phyloP scores from a whole-genome alignment of 2,888 invertebrate species.

The Troilus luridus region DNA sequence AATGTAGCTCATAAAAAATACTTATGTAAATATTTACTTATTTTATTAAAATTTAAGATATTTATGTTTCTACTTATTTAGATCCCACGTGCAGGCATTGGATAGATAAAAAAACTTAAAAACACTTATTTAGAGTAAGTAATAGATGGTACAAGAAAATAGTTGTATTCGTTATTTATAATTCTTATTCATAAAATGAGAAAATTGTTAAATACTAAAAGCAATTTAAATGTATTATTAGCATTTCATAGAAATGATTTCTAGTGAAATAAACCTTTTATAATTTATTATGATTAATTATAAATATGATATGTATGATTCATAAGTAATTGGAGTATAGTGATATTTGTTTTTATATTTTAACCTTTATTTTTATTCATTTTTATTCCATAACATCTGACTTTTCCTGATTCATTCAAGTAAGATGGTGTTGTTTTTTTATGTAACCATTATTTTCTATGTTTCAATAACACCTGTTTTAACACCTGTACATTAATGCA shows the following conservation, averaged over 20 bases:
- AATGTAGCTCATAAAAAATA: not conserved
- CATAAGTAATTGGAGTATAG: not conserved
- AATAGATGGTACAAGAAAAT: not conserved
- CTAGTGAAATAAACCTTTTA: not conserved
- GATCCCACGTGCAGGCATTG: too few species aligned
- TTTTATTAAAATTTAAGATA: not conserved
- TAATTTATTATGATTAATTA: not conserved
- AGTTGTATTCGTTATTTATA: not conserved
- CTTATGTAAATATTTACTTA: not conserved
- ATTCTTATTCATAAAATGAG: not conserved
- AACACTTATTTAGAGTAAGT: not conserved
- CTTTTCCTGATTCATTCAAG: too few species aligned
- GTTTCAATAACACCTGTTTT: too few species aligned
- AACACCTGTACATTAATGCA: too few species aligned
- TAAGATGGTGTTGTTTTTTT: too few species aligned
- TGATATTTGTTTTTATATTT: not conserved
- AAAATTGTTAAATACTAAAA: not conserved
- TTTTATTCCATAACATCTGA: too few species aligned
- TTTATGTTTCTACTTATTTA: not conserved
- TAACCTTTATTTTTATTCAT: too few species aligned
- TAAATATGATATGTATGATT: not conserved
- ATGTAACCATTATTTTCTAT: too few species aligned
- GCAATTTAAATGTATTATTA: not conserved
- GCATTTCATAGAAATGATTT: not conserved
- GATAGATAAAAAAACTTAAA: too few species aligned